These are phyloP conservation scores for Teleiodes luculella DNA, from an alignment of 2,888 invertebrate genomes.

Conservation along the genomic window DNA sequence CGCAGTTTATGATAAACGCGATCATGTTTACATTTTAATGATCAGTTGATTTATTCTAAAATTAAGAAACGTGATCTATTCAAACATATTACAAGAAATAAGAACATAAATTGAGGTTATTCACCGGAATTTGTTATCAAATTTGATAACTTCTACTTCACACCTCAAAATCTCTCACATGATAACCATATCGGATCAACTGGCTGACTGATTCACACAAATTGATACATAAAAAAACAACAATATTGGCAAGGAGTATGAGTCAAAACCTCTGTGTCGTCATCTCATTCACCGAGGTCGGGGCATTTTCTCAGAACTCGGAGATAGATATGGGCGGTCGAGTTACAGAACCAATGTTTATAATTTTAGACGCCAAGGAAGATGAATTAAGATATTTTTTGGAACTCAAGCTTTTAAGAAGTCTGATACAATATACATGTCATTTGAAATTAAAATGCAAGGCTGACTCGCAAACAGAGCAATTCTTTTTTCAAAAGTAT, in stretches of 20 bases:
- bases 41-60: no score
- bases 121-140: constrained; percentile 6
- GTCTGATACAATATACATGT: no score
- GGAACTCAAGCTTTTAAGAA: no score
- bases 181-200: background rate
- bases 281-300: background rate
- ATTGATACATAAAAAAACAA: background rate
- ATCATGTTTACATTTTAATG: no score
- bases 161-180: background rate
- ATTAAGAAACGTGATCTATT: background rate
- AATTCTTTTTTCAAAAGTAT: no score
- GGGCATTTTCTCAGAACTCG: background rate
- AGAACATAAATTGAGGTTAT: background rate
- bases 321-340: background rate
- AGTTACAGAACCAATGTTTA: background rate
- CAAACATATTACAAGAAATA: background rate
- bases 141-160: background rate
- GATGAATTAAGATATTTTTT: no score
- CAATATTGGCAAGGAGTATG: background rate
- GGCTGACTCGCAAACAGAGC: no score
- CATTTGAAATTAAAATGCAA: no score
- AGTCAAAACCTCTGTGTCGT: background rate
- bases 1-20: no score
- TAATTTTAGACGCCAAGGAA: background rate
- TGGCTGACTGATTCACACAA: background rate